Evolutionary conservation across 37 sponge, comb jelly and placozoan genomes (phyloP).

Genomic region (Beroe forskalii): DNA sequence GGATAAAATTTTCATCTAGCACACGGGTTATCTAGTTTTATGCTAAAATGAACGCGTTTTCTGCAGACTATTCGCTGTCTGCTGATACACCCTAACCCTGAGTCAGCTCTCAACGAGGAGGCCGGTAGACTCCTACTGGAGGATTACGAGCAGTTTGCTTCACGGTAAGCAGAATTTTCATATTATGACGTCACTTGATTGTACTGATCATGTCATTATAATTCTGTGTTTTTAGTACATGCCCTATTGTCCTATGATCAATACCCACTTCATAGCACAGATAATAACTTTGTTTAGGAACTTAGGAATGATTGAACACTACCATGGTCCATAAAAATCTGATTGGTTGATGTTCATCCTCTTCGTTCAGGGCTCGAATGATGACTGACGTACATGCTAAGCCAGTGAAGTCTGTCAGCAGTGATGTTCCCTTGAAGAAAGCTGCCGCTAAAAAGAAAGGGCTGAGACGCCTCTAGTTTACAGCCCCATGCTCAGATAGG

Average conservation of each 20-base stretch:
- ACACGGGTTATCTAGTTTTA: too few species aligned
- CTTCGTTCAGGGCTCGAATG: conserved; percentile 77
- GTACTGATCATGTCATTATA: too few species aligned
- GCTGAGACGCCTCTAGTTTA: not conserved
- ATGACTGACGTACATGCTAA: conserved; percentile 93
- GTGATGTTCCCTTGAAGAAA: not conserved
- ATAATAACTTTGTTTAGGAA: too few species aligned
- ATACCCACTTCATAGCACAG: too few species aligned
- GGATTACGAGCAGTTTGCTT: conserved; percentile 84
- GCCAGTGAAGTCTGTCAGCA: not conserved
- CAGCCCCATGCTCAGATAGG: not conserved
- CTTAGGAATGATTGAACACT: too few species aligned
- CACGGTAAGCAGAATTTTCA: conserved; percentile 62
- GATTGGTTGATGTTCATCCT: too few species aligned
- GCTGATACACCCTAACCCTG: conserved; percentile 95
- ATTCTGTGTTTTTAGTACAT: too few species aligned
- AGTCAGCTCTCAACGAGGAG: conserved; percentile 98
- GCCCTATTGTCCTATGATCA: too few species aligned
- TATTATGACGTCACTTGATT: too few species aligned
- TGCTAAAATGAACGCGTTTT: too few species aligned
- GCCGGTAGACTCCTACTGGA: conserved; percentile 89
- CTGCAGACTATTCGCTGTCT: conserved; percentile 91
- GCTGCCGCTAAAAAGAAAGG: conserved; percentile 1
- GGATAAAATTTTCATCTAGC: too few species aligned
- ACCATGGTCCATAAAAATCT: too few species aligned